Percentiles rank a stretch among this genome's conserved stretches.
Conservation (phyloP, 2,797 vertebrate genomes). For the Sebastes nivosus region DNA sequence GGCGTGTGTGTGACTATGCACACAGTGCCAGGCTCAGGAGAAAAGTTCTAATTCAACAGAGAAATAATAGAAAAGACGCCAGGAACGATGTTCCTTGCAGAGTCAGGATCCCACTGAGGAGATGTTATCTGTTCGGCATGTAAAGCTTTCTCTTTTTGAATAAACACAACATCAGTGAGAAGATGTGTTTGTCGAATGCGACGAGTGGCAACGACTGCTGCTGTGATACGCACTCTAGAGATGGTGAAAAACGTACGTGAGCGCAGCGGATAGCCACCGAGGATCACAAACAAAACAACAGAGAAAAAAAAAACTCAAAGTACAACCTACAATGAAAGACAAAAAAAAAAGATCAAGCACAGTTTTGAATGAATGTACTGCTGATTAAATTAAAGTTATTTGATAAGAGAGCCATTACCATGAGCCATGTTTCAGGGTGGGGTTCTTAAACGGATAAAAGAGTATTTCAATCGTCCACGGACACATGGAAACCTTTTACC, state of each 20-base stretch:
- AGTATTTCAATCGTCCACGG: constrained; percentile 9
- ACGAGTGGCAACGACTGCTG: background rate
- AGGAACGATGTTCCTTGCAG: background rate
- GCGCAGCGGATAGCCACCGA: background rate
- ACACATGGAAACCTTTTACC: constrained; percentile 40
- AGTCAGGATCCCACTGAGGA: background rate
- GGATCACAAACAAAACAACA: background rate
- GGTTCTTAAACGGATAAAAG: constrained; percentile 23
- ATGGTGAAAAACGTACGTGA: background rate
- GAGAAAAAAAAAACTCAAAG: background rate
- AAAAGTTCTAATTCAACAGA: constrained; percentile 38
- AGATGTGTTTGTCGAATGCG: background rate
- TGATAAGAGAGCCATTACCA: background rate
- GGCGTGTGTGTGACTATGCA: constrained; percentile 13
- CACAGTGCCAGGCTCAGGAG: constrained; percentile 25
- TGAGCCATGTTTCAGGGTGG: constrained; percentile 4
- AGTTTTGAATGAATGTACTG: background rate
- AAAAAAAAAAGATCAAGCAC: background rate
- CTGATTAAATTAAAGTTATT: constrained; percentile 12
- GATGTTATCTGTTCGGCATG: background rate
- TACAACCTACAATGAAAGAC: background rate
- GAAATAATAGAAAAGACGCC: constrained; percentile 8
- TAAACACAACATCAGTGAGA: background rate
- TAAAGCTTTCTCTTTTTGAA: background rate
- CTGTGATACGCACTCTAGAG: background rate